Conservation (phyloP, 1,140 invertebrate species). For the Stegodyphus dumicola region DNA sequence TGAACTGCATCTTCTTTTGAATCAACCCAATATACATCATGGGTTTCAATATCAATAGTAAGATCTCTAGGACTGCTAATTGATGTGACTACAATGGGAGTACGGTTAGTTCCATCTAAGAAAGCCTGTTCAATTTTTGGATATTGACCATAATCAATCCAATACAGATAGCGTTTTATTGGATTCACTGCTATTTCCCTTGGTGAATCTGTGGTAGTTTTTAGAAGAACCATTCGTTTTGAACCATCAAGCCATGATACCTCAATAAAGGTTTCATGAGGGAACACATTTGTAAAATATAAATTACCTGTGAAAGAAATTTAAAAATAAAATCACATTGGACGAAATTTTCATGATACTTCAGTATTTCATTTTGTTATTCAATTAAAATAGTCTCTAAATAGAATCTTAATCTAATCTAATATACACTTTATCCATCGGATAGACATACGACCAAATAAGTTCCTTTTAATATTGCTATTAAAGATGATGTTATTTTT, state of each 20-base stretch:
- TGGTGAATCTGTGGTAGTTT: slow-evolving; percentile 92
- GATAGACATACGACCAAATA: no score
- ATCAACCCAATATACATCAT: slow-evolving; percentile 98
- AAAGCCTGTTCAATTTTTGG: slow-evolving; percentile 91
- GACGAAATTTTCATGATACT: no score
- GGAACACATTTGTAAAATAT: slow-evolving; percentile 98
- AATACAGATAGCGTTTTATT: slow-evolving; percentile 90
- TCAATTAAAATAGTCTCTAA: no score
- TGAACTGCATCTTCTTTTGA: slow-evolving; percentile 92
- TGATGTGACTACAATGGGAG: slow-evolving; percentile 86
- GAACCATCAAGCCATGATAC: slow-evolving; percentile 92
- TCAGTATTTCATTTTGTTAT: no score
- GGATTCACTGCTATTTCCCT: slow-evolving; percentile 96
- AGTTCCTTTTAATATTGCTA: no score
- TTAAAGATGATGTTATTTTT: no score
- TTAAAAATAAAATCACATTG: neutral
- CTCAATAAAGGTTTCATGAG: slow-evolving; percentile 97
- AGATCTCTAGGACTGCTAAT: slow-evolving; percentile 92
- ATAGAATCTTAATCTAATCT: no score
- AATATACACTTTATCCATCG: no score
- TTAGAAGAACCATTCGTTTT: slow-evolving; percentile 89
- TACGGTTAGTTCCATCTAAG: slow-evolving; percentile 90
- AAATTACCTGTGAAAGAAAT: slow-evolving; percentile 77
- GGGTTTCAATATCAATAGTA: slow-evolving; percentile 91
- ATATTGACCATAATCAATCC: slow-evolving; percentile 98